Percentiles rank a stretch among this genome's conserved stretches.
These are phyloP conservation scores for Hypomecis punctinalis DNA, from an alignment of 2,888 invertebrate genomes.

Conservation along the genomic window DNA sequence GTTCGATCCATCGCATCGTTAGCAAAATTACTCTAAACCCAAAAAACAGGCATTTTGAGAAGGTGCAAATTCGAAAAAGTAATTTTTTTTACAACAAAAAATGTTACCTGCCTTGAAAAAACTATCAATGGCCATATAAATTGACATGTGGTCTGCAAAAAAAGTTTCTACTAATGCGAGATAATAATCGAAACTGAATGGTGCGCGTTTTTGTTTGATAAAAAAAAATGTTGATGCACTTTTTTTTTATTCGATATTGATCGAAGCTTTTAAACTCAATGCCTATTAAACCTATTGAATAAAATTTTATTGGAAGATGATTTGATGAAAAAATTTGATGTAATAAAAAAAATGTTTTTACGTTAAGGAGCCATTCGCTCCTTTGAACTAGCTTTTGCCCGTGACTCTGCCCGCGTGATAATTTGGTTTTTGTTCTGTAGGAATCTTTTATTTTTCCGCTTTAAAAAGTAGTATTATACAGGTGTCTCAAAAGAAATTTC, in stretches of 20 bases:
- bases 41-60: constrained; percentile 67
- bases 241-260: constrained; percentile 23
- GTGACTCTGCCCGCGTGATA: no score
- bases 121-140: constrained; percentile 63
- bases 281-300: not conserved
- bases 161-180: constrained; percentile 68
- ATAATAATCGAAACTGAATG: constrained; percentile 62
- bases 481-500: no score
- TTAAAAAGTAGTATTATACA: no score
- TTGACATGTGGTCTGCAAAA: constrained; percentile 66
- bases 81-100: constrained; percentile 38
- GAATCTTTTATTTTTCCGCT: no score
- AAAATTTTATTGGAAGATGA: no score
- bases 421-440: no score
- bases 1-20: constrained; percentile 70
- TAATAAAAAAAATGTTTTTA: no score
- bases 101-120: constrained; percentile 58
- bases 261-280: constrained; percentile 13
- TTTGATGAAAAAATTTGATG: no score
- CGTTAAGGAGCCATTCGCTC: no score
- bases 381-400: no score
- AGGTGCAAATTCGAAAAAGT: constrained; percentile 74
- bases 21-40: constrained; percentile 69
- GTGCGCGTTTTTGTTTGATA: constrained; percentile 25
- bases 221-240: constrained; percentile 38